These are phyloP conservation scores for Paguma larvata DNA, from an alignment of 2,797 vertebrate genomes.

Conservation along the genomic window DNA sequence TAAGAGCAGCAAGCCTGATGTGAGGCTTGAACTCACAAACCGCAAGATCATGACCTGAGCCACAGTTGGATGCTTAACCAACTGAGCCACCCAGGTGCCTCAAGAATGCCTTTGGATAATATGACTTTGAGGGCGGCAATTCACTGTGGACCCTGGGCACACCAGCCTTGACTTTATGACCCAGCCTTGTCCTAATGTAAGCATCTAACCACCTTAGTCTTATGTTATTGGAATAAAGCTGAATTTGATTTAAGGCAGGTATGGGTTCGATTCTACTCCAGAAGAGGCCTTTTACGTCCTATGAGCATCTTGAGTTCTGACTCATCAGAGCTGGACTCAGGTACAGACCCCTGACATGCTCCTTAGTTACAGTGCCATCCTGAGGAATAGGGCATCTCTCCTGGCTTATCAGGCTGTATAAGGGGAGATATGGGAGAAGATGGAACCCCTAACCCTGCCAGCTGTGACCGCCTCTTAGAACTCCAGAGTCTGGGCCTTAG, in stretches of 20 bases:
- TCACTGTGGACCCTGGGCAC: neutral
- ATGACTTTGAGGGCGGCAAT: neutral
- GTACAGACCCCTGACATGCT: neutral
- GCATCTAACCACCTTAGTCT: neutral
- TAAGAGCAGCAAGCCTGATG: too few relatives aligned
- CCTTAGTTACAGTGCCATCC: neutral
- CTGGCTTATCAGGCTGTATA: neutral
- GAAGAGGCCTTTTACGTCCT: neutral
- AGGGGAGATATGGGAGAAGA: neutral
- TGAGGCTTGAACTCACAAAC: too few relatives aligned
- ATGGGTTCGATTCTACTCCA: neutral
- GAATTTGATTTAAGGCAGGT: neutral
- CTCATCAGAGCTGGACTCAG: neutral
- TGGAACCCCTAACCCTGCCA: neutral
- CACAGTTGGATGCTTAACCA: too few relatives aligned
- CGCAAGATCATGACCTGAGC: too few relatives aligned
- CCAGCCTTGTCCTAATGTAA: neutral
- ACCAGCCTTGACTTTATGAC: neutral
- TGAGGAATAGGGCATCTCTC: neutral
- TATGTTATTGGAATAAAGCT: neutral
- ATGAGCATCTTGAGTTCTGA: neutral
- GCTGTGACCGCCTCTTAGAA: neutral
- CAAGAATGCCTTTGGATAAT: neutral
- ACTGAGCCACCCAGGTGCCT: too few relatives aligned
- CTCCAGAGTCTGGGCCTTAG: neutral